Conservation (phyloP, 2,113 vertebrate species). For the Periophthalmodon schlosseri region DNA sequence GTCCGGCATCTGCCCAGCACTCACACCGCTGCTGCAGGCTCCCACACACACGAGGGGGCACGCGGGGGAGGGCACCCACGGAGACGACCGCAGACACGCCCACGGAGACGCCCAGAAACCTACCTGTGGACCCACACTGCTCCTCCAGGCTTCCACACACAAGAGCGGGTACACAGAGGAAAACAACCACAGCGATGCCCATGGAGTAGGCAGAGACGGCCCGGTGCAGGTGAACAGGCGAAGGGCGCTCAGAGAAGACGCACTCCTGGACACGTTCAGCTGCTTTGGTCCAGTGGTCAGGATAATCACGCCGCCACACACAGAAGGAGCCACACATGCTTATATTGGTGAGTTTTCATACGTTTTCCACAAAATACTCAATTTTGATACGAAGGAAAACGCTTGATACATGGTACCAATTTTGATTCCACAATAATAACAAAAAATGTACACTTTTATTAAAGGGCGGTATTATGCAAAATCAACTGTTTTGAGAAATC, state of each 20-base stretch:
- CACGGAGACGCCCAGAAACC: neutral
- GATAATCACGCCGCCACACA: constrained; percentile 71
- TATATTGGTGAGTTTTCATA: constrained; percentile 81
- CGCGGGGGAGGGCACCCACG: neutral
- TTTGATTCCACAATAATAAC: too few species aligned
- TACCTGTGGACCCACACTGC: too few species aligned
- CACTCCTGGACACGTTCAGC: constrained; percentile 73
- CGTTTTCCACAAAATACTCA: too few species aligned
- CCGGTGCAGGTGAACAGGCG: neutral
- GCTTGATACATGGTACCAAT: too few species aligned
- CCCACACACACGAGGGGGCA: neutral
- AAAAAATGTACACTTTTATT: too few species aligned
- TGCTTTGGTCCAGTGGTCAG: constrained; percentile 73
- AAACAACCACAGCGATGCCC: neutral
- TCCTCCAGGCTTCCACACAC: too few species aligned
- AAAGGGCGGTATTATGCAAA: too few species aligned
- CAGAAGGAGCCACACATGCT: constrained; percentile 74
- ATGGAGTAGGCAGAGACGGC: neutral
- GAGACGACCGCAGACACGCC: neutral
- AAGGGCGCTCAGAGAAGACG: constrained; percentile 64
- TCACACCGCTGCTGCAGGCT: neutral
- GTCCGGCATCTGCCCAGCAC: constrained; percentile 27
- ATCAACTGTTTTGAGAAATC: too few species aligned
- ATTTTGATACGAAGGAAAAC: too few species aligned
- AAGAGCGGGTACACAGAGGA: constrained; percentile 25